A percentile compares a stretch with the other conserved stretches of the same genome.
These are phyloP conservation scores for Serilophus lunatus DNA, from an alignment of 2,113 vertebrate genomes.

Conservation along the genomic window DNA sequence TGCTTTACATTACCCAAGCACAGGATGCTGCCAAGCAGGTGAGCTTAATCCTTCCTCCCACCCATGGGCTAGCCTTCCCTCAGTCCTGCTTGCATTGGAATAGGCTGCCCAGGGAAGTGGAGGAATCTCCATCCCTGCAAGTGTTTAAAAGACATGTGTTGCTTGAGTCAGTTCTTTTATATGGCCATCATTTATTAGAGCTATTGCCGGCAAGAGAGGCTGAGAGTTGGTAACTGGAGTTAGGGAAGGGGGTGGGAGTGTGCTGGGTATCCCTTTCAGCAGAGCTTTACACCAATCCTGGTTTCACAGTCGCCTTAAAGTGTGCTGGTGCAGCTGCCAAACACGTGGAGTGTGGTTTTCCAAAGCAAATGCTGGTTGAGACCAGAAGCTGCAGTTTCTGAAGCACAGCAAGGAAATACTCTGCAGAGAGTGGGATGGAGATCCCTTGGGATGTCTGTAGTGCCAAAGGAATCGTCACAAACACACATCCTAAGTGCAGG, in stretches of 20 bases:
- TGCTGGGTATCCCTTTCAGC: background rate
- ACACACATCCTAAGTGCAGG: fast-evolving
- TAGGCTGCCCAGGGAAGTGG: background rate
- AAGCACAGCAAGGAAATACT: background rate
- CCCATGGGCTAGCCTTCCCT: background rate
- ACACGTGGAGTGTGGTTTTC: background rate
- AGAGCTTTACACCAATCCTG: background rate
- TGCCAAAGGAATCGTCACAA: background rate
- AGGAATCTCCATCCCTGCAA: background rate
- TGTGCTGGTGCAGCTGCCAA: background rate
- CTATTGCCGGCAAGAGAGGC: background rate
- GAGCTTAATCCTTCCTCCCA: background rate
- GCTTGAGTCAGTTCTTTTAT: background rate
- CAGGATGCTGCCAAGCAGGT: background rate
- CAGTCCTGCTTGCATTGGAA: background rate
- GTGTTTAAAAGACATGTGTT: background rate
- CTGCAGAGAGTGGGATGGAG: background rate
- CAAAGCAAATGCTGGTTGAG: background rate
- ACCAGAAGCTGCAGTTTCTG: background rate
- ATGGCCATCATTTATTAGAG: background rate
- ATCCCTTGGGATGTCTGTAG: background rate
- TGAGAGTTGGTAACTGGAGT: background rate
- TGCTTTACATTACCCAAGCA: background rate
- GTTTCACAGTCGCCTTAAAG: background rate
- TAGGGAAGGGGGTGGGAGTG: background rate